Conservation (phyloP, 2,888 invertebrate genomes). For the Philereme vetulata region DNA sequence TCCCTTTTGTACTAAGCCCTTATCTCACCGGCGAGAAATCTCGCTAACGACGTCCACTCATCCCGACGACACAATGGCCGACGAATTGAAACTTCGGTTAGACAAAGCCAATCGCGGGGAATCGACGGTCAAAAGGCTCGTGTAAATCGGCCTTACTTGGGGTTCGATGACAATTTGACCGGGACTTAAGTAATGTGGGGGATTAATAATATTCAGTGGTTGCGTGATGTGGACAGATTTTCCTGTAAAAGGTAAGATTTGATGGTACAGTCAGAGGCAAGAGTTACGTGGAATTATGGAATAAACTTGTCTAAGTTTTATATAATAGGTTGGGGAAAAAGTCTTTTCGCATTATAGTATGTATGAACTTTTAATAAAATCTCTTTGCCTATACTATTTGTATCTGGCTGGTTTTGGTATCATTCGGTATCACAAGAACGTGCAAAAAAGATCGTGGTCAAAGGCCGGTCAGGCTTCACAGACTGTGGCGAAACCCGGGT, state of each 20-base stretch:
- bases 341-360: too few species aligned
- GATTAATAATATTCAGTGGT: constrained; percentile 38
- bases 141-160: constrained; percentile 64
- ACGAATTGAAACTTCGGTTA: constrained; percentile 78
- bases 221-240: constrained; percentile 11
- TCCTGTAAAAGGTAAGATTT: constrained; percentile 2
- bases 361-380: too few species aligned
- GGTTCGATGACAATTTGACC: constrained; percentile 43
- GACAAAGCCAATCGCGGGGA: constrained; percentile 71
- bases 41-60: constrained; percentile 80
- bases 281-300: neutral
- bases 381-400: too few species aligned
- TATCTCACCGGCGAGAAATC: constrained; percentile 68
- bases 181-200: constrained; percentile 42
- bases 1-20: constrained; percentile 73
- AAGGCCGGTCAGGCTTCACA: too few species aligned
- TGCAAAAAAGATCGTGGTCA: too few species aligned
- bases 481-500: too few species aligned
- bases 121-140: constrained; percentile 60
- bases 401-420: too few species aligned
- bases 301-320: too few species aligned
- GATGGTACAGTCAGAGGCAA: constrained; percentile 2
- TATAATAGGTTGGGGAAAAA: too few species aligned
- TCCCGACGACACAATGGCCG: constrained; percentile 72
- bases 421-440: too few species aligned